Evolutionary conservation across 2,797 vertebrate genomes (phyloP), one percentile per base, ranked within the genome.

Genomic region (Siniperca obscura): DNA sequence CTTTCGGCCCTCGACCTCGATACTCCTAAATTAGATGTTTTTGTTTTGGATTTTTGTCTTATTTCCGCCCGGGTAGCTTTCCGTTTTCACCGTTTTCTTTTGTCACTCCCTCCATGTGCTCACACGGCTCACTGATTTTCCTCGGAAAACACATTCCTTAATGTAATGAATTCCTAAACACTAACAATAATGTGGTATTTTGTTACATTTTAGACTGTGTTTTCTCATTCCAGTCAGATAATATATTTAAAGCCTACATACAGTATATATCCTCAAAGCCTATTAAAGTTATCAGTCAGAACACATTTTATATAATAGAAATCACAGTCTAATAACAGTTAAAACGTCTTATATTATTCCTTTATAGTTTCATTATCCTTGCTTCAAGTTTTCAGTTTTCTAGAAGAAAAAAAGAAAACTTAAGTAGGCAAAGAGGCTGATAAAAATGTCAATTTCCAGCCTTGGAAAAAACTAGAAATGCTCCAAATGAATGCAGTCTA

Each of bases 391-490:
- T 84, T 75, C 17, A 66, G 21, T 81, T 82, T 72, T 60, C 16
- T 53, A 69, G 30, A 60, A 60, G 34, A 46, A 48, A 82, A 60
- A 48, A 34, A 21, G 4, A 57, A 74, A 78, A 69, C 27, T 75
- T 25, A 56, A 83, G 70, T 7, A 55, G 80, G 68, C 68, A 74
- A 74, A 67, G 55, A 71, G 75, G 50, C 81, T 76, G 82, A 89
- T 87, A 81, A 77, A 88, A 86, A 80, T 83, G 70, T 75, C 30
- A 86, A 86, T 89, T 84, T 30, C 17, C 57, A 76, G 62, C 60
- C 70, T 64, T 46, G 36, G 38, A 57, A 72, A 66, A 79, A 46
- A 52, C 19, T 12, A 64, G 25, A 82, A 70, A 68, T 60, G 73
- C 80, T 78, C 67, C 65, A 78, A 62, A 80, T 86, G 70, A 87